Conservation (phyloP, 2,113 vertebrate genomes). For the Nestor notabilis region DNA sequence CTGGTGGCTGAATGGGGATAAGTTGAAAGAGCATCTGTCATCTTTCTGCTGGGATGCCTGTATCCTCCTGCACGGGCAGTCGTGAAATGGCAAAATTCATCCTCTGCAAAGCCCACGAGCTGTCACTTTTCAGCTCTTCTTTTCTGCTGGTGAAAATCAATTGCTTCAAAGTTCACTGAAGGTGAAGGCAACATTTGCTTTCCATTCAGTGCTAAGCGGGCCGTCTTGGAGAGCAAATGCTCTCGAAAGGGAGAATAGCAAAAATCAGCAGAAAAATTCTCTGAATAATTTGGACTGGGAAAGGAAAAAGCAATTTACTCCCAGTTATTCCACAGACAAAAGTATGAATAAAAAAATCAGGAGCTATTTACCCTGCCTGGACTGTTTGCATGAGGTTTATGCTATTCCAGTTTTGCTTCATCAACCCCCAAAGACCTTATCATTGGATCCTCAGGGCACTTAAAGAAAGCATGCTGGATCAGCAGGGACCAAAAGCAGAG, state of each 20-base stretch:
- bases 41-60: neutral
- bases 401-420: constrained; percentile 20
- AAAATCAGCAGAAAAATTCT: constrained; percentile 54
- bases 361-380: constrained; percentile 45
- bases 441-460: neutral
- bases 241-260: constrained; percentile 21
- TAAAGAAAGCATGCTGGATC: neutral
- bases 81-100: neutral
- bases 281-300: constrained; percentile 42
- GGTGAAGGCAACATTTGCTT: constrained; percentile 52
- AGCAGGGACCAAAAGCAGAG: neutral
- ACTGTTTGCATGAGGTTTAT: constrained; percentile 23
- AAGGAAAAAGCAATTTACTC: constrained; percentile 59
- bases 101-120: neutral
- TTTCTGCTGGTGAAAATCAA: constrained; percentile 22
- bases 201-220: constrained; percentile 18
- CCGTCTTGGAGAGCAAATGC: neutral
- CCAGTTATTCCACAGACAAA: constrained; percentile 56
- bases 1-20: neutral
- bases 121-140: constrained; percentile 21
- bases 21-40: neutral
- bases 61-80: neutral
- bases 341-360: constrained; percentile 45
- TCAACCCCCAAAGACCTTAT: constrained; percentile 8
- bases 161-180: constrained; percentile 41